Evolutionary conservation across 2,888 invertebrate species (phyloP), one percentile per base, ranked within the genome.

Genomic region (Trachelus stipa): DNA sequence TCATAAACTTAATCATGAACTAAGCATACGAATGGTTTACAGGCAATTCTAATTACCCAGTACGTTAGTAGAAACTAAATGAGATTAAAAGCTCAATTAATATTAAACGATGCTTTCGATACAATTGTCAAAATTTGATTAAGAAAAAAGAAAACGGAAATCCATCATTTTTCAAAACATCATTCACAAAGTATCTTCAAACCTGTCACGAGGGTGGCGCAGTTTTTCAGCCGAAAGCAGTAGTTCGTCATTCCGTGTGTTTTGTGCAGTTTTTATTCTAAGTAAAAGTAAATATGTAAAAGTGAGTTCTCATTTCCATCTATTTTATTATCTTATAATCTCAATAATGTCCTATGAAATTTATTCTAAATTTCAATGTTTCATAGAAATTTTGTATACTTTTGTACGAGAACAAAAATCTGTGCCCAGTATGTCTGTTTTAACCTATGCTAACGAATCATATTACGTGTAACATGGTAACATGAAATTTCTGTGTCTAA

Each of bases 281-380:
- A 82, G 78, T 84, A 89, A 89, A 80, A 82, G 79, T 84, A 89
- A 89, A 89, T 89, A 90, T 89, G 89, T 88, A 88, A 88, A 88
- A 89, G 89, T 88, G 83, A 87, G 88, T 88, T 80, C 79, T 75
- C 74, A 74, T 75, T 15, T 15, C 34, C 6, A 74, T 30, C 33
- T 73, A 34, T 77, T 74, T 76, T 75, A 73, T 33, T 76, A 73
- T 30, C 37, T 31, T 31, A 23, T 40, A 69, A 74, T 56, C 11
- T 31, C 37, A 78, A 11, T 73, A 75, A 71, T 68, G 34, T 68
- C 56, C 12, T 74, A 31, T 73, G 23, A 33, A 12, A 73, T 71
- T 69, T 69, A 74, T 37, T 75, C 79, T 12, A 69, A 76, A 68
- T 79, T 30, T 11, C 68, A 15, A 68, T 56, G 30, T 77, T 37